Conservation (phyloP, 2,113 vertebrate species). For the Lepidothrix coronata region DNA sequence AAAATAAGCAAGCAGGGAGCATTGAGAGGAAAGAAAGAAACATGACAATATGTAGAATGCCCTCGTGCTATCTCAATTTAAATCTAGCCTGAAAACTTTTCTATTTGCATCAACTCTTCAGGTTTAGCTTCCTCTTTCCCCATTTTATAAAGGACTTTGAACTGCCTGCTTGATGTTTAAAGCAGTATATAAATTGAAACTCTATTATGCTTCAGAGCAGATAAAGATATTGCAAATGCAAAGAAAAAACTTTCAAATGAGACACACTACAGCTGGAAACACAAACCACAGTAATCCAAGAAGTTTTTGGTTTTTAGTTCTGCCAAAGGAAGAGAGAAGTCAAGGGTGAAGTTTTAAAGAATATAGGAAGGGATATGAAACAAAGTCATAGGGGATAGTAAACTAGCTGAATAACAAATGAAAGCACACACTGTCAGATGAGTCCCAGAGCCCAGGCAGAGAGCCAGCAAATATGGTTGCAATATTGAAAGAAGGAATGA, state of each 20-base stretch:
- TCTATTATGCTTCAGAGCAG: constrained; percentile 55
- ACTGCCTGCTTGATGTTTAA: constrained; percentile 56
- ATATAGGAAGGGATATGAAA: constrained; percentile 26
- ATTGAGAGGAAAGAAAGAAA: not conserved
- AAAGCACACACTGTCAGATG: not conserved
- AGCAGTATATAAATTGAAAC: constrained; percentile 55
- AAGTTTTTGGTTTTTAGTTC: not conserved
- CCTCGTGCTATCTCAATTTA: not conserved
- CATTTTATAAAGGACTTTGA: constrained; percentile 56
- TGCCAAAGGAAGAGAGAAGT: constrained; percentile 3
- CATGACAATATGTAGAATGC: not conserved
- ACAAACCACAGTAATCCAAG: constrained; percentile 29
- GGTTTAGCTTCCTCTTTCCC: constrained; percentile 31
- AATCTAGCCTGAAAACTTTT: constrained; percentile 38
- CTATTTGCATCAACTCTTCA: constrained; percentile 13
- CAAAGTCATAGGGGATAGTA: constrained; percentile 20
- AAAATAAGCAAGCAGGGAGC: not conserved
- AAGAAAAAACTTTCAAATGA: constrained; percentile 58
- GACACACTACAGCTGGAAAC: constrained; percentile 25
- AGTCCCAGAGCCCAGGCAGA: constrained; percentile 11
- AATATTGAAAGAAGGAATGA: constrained; percentile 43
- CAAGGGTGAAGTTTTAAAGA: constrained; percentile 13
- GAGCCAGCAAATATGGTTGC: constrained; percentile 41
- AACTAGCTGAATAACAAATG: constrained; percentile 40
- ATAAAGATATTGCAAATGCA: constrained; percentile 61